These are phyloP conservation scores for Uria aalge DNA, from an alignment of 2,113 vertebrate species.

Conservation along the genomic window DNA sequence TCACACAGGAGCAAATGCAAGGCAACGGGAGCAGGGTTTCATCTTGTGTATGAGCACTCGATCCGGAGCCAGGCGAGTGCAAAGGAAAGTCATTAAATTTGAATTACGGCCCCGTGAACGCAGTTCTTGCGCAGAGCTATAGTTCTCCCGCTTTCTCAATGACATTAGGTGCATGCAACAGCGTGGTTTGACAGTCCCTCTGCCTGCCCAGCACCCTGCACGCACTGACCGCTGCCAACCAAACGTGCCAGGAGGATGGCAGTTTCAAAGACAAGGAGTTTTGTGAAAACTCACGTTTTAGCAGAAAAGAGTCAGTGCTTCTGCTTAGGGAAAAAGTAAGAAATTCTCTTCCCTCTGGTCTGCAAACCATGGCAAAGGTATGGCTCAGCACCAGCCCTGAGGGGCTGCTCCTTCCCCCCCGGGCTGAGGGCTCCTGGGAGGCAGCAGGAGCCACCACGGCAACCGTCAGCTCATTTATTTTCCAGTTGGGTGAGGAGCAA, in stretches of 20 bases:
- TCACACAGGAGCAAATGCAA: too few relatives aligned
- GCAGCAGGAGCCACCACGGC: not conserved
- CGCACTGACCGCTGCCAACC: not conserved
- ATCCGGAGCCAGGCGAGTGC: not conserved
- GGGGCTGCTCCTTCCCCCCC: not conserved
- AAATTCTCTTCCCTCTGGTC: not conserved
- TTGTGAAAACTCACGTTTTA: not conserved
- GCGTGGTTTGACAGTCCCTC: not conserved
- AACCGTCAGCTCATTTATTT: not conserved
- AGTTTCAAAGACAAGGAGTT: not conserved
- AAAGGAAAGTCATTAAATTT: not conserved
- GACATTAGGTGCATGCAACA: accelerated
- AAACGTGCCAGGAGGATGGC: not conserved
- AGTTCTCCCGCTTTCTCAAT: not conserved
- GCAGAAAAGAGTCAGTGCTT: not conserved
- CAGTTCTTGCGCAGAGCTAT: accelerated
- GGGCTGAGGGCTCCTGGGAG: not conserved
- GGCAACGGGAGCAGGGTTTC: not conserved
- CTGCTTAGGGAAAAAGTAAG: not conserved
- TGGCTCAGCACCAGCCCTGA: not conserved
- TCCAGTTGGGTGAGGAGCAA: not conserved
- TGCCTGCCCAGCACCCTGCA: too few relatives aligned
- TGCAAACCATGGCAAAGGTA: not conserved
- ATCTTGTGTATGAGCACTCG: not conserved
- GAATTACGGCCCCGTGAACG: not conserved